Evolutionary conservation across 2,797 vertebrate species (phyloP).

Genomic region (Esox lucius): DNA sequence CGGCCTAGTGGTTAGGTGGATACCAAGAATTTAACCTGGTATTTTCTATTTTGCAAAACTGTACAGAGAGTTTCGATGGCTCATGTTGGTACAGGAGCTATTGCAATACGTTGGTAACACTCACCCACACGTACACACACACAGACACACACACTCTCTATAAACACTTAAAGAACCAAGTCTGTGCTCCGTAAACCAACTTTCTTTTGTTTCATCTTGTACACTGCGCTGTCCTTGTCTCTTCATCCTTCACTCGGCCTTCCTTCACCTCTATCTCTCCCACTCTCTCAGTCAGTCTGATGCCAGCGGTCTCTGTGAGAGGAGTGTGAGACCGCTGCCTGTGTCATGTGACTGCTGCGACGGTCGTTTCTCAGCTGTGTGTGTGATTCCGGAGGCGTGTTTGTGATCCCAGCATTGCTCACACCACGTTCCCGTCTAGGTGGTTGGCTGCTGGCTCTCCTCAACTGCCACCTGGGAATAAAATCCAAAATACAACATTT

Average conservation of each 20-base stretch:
- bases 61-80: background rate
- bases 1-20: too few relatives aligned
- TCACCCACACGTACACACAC: background rate
- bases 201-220: background rate
- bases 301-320: conserved; percentile 3
- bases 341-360: background rate
- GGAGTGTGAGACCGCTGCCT: too few relatives aligned
- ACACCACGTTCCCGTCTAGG: background rate
- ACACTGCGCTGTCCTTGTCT: background rate
- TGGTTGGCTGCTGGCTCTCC: background rate
- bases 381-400: background rate
- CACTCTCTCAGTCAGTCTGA: background rate
- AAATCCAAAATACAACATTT: background rate
- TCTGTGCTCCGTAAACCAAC: background rate
- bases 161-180: background rate
- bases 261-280: conserved; percentile 1
- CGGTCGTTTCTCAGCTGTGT: background rate
- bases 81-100: background rate
- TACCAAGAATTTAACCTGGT: background rate
- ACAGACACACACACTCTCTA: background rate
- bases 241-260: background rate
- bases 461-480: background rate
- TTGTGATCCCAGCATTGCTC: background rate
- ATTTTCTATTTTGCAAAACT: background rate
- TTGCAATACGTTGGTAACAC: background rate